phyloP scores from a whole-genome alignment of 2,888 invertebrate genomes.

The Calliopum simillimum region DNA sequence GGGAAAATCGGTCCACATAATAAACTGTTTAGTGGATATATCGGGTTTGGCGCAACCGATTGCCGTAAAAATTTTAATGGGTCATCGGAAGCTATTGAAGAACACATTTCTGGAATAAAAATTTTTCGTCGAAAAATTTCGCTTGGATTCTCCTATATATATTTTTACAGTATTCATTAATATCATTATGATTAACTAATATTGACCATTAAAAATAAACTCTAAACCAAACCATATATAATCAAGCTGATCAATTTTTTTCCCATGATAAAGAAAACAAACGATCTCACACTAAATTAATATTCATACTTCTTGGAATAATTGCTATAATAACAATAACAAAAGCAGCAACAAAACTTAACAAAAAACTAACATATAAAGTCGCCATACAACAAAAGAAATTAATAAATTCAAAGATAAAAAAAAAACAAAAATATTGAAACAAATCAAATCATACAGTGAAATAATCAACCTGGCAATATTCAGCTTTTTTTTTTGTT shows the following conservation, averaged over 20 bases:
- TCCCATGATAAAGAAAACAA: slow-evolving; percentile 3
- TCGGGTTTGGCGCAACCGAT: no score
- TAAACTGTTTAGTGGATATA: no score
- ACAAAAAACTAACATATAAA: neutral
- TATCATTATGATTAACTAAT: neutral
- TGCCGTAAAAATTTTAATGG: no score
- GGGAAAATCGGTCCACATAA: no score
- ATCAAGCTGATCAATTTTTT: neutral
- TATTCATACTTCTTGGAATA: slow-evolving; percentile 52
- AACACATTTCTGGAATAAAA: no score
- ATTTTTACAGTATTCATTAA: neutral
- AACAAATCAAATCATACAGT: slow-evolving; percentile 18
- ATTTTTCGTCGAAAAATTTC: no score
- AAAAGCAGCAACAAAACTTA: neutral
- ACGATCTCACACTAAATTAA: slow-evolving; percentile 38
- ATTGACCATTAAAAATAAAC: neutral
- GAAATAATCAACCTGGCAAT: slow-evolving; percentile 22
- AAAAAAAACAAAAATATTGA: neutral
- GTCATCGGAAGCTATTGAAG: no score
- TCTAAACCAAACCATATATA: neutral
- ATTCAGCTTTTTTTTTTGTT: neutral
- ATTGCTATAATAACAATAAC: slow-evolving; percentile 37
- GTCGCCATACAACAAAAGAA: slow-evolving; percentile 1
- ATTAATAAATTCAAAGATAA: neutral
- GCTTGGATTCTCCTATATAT: no score